These are phyloP conservation scores for Pseudomyrmex flavicornis DNA, from an alignment of 1,140 invertebrate genomes.

Conservation along the genomic window DNA sequence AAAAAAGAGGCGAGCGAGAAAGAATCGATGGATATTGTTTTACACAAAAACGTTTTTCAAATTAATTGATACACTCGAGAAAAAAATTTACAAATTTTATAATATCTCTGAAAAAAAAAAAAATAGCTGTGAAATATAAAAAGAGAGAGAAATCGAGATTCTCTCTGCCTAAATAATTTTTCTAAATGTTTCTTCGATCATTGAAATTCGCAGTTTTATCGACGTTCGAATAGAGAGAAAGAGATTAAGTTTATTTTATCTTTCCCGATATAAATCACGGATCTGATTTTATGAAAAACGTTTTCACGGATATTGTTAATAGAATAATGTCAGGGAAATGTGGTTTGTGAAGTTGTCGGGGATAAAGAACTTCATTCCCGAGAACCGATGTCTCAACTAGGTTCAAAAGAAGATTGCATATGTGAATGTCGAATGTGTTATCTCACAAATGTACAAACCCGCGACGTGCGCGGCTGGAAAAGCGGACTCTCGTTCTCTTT, in stretches of 20 bases:
- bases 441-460: constrained; percentile 26
- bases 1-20: neutral
- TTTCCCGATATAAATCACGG: neutral
- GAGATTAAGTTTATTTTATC: neutral
- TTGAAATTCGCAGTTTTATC: neutral
- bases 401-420: constrained; percentile 23
- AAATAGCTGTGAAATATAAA: too few relatives aligned
- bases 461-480: constrained; percentile 5
- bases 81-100: neutral
- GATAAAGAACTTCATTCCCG: neutral
- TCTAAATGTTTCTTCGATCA: too few relatives aligned
- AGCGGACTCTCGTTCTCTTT: neutral
- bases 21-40: neutral
- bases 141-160: too few relatives aligned
- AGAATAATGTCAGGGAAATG: neutral
- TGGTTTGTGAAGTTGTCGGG: neutral
- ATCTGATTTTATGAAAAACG: neutral
- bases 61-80: neutral
- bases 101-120: too few relatives aligned
- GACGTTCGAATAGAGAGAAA: neutral
- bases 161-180: too few relatives aligned
- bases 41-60: neutral
- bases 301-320: neutral
- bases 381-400: neutral
- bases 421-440: constrained; percentile 34